A percentile compares a stretch with the other conserved stretches of the same genome.
Evolutionary conservation across 2,797 vertebrate genomes (phyloP).

Genomic region (Oreonectes daqikongensis): DNA sequence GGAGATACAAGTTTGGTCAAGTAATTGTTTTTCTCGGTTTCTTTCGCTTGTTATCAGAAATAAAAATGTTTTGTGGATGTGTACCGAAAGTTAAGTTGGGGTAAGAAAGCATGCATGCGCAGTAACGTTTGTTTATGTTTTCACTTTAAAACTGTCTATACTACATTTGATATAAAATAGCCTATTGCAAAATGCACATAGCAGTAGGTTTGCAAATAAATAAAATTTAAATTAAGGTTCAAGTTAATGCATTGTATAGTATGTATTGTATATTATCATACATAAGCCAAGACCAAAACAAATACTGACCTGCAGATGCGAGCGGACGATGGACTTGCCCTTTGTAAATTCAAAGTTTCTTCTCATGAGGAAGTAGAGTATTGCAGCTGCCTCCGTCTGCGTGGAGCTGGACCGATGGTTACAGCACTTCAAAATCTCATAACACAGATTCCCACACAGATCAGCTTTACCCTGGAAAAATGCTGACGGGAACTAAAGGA

Average conservation of each 20-base stretch:
- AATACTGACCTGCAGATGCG: conserved; percentile 90
- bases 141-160: too few species aligned
- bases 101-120: too few species aligned
- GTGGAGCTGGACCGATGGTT: conserved; percentile 95
- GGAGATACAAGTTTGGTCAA: too few species aligned
- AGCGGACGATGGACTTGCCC: conserved; percentile 95
- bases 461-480: conserved; percentile 98
- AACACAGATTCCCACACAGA: conserved; percentile 93
- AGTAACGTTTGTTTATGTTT: too few species aligned
- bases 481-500: conserved; percentile 86
- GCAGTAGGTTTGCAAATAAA: too few species aligned
- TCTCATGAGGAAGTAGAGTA: conserved; percentile 98
- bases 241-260: background rate
- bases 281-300: background rate
- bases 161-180: too few species aligned
- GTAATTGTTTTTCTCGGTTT: too few species aligned
- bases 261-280: background rate
- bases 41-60: too few species aligned
- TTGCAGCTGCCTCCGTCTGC: conserved; percentile 92
- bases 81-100: too few species aligned
- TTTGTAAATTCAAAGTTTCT: conserved; percentile 99
- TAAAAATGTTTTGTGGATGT: too few species aligned
- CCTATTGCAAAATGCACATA: too few species aligned
- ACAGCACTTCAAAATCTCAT: conserved; percentile 97
- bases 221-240: too few species aligned